Conservation (phyloP, 53 echinoderm and acorn worm genomes). For the Actinopyga echinites region DNA sequence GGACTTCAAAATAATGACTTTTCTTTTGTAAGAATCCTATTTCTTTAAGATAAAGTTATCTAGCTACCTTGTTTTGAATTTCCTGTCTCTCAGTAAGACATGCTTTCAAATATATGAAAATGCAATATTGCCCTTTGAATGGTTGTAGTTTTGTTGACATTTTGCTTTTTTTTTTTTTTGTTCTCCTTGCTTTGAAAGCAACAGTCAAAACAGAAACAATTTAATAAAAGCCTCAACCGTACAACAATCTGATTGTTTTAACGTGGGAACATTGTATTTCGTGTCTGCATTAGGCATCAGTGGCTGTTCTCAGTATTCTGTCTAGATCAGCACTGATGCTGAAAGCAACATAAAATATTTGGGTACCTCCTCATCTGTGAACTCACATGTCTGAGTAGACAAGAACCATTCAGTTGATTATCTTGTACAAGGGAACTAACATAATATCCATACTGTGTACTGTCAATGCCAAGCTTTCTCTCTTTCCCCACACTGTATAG, state of each 20-base stretch:
- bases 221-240: no score
- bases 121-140: no score
- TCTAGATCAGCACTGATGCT: conserved; percentile 29
- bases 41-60: no score
- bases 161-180: no score
- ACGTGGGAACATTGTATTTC: not conserved
- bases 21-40: no score
- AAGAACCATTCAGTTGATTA: not conserved
- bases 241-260: not conserved
- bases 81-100: no score
- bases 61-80: no score
- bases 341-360: conserved; percentile 29
- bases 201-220: no score
- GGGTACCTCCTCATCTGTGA: not conserved
- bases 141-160: no score
- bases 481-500: not conserved
- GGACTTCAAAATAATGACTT: no score
- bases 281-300: conserved; percentile 35
- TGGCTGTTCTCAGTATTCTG: conserved; percentile 14
- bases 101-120: no score
- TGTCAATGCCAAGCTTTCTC: not conserved
- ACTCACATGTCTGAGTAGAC: not conserved
- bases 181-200: no score
- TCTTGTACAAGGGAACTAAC: not conserved
- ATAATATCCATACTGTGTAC: not conserved